These are phyloP conservation scores for Eulemur rubriventer DNA, from an alignment of 2,797 vertebrate genomes.

Conservation along the genomic window DNA sequence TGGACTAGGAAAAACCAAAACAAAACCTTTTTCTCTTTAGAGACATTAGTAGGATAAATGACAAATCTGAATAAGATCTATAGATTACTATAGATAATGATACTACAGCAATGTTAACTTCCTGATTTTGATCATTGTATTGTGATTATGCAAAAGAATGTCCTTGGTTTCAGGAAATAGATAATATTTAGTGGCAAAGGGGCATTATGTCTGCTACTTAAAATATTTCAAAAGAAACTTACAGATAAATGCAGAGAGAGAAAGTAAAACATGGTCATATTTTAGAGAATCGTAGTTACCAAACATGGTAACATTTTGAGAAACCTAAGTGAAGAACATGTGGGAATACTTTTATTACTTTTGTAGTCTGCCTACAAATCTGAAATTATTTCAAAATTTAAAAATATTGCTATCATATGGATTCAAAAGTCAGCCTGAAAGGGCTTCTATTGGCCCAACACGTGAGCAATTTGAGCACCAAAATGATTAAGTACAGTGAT, in stretches of 20 bases:
- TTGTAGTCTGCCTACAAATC: neutral
- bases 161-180: neutral
- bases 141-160: neutral
- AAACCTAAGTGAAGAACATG: neutral
- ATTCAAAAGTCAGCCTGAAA: neutral
- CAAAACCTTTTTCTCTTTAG: neutral
- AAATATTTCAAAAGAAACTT: neutral
- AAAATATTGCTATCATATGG: neutral
- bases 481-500: neutral
- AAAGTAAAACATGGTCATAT: neutral
- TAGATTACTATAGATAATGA: neutral
- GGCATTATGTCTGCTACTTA: neutral
- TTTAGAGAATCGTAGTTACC: neutral
- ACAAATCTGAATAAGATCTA: neutral
- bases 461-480: neutral
- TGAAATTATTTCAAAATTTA: slow-evolving; percentile 3
- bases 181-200: neutral
- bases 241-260: neutral
- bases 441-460: neutral
- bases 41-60: neutral
- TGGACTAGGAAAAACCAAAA: neutral
- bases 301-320: neutral
- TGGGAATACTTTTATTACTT: neutral
- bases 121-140: neutral
- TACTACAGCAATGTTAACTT: too few relatives aligned